phyloP scores from a whole-genome alignment of 2,888 invertebrate genomes.

The Pyrochroa serraticornis region DNA sequence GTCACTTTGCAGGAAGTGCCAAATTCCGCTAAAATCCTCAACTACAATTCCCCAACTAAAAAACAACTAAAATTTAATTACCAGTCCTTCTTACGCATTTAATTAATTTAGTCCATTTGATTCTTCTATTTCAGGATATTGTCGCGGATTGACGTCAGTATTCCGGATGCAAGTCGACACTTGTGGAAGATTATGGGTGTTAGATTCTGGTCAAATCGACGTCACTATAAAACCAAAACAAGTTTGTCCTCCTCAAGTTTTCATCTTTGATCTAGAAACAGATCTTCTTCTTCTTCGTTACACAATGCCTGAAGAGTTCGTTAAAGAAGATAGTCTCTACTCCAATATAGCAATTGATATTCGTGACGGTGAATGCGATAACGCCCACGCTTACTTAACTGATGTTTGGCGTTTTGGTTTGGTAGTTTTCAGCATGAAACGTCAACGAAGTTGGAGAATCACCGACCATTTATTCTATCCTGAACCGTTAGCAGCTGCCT shows the following conservation, averaged over 20 bases:
- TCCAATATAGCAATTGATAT: constrained; percentile 72
- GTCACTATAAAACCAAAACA: constrained; percentile 70
- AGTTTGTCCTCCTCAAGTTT: constrained; percentile 74
- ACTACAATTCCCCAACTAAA: too few species aligned
- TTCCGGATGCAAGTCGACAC: constrained; percentile 76
- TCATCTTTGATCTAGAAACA: constrained; percentile 73
- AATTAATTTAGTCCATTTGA: constrained; percentile 24
- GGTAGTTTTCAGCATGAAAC: constrained; percentile 60
- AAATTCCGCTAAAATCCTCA: too few species aligned
- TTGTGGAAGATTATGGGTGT: constrained; percentile 79
- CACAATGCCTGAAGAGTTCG: constrained; percentile 68
- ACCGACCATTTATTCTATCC: constrained; percentile 74
- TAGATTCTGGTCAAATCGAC: constrained; percentile 80
- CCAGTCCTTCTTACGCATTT: too few species aligned
- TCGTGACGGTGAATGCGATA: constrained; percentile 64
- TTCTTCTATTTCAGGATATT: constrained; percentile 58
- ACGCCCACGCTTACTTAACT: constrained; percentile 70
- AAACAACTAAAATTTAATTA: too few species aligned
- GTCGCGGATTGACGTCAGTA: constrained; percentile 75
- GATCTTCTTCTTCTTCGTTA: constrained; percentile 68
- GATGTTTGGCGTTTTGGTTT: constrained; percentile 68
- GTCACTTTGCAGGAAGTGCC: too few species aligned
- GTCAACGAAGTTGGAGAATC: constrained; percentile 68
- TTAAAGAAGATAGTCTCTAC: constrained; percentile 71
- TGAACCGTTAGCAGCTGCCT: constrained; percentile 76